phyloP scores from a whole-genome alignment of 2,797 vertebrate species.

The Brotula barbata region DNA sequence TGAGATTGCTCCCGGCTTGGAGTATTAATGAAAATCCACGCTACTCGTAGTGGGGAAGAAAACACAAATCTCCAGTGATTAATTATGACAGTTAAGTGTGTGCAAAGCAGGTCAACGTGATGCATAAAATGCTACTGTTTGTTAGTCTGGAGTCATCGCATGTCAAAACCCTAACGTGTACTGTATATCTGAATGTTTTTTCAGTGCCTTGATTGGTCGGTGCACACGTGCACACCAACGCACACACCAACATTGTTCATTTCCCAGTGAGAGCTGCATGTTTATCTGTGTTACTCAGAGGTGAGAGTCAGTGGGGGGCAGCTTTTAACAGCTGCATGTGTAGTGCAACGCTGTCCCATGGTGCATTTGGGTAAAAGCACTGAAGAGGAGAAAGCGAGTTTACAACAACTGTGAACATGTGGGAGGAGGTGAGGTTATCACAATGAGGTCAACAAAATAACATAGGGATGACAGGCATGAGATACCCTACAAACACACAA shows the following conservation, averaged over 20 bases:
- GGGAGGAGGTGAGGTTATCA: slow-evolving; percentile 38
- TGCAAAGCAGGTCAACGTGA: slow-evolving; percentile 54
- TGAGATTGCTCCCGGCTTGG: slow-evolving; percentile 49
- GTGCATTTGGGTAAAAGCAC: slow-evolving; percentile 60
- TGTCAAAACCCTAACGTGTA: slow-evolving; percentile 16
- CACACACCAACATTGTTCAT: slow-evolving; percentile 17
- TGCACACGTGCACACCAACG: slow-evolving; percentile 32
- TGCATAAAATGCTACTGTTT: slow-evolving; percentile 48
- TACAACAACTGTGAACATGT: slow-evolving; percentile 55
- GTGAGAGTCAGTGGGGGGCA: slow-evolving; percentile 66
- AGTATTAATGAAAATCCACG: slow-evolving; percentile 49
- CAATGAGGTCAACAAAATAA: slow-evolving; percentile 40
- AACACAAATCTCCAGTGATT: slow-evolving; percentile 40
- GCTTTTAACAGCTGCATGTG: slow-evolving; percentile 74
- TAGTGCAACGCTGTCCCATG: slow-evolving; percentile 53
- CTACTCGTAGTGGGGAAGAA: slow-evolving; percentile 6
- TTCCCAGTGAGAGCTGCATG: slow-evolving; percentile 47
- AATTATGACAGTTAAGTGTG: slow-evolving; percentile 54
- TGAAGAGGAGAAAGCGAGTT: slow-evolving; percentile 53
- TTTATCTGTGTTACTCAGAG: slow-evolving; percentile 71
- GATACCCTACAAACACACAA: slow-evolving; percentile 14
- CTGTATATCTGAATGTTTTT: slow-evolving; percentile 11
- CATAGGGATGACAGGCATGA: neutral
- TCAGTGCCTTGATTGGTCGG: slow-evolving; percentile 8
- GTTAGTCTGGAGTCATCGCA: slow-evolving; percentile 12